A percentile compares a stretch with the other conserved stretches of the same genome.
Conservation (phyloP, 2,113 vertebrate species). For the Gambusia affinis region DNA sequence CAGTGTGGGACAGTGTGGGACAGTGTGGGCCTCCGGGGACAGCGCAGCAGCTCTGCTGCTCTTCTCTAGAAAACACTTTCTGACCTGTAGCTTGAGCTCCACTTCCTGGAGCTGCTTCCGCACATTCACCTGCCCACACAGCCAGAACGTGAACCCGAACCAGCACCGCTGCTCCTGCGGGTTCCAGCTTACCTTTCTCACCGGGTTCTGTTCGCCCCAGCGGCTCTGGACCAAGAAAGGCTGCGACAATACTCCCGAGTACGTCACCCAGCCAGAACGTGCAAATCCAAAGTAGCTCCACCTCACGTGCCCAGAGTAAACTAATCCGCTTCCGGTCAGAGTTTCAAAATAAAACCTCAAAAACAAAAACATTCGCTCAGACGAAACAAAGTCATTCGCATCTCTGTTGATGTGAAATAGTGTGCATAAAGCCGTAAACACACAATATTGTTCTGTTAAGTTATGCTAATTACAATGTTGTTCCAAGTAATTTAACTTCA, state of each 20-base stretch:
- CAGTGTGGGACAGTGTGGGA: neutral
- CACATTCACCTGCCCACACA: neutral
- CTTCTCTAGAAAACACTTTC: neutral
- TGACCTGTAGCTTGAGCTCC: neutral
- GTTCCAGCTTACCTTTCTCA: slow-evolving; percentile 35
- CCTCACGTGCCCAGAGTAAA: neutral
- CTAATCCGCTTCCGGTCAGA: slow-evolving; percentile 24
- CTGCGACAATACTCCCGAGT: neutral
- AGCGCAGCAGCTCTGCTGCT: neutral
- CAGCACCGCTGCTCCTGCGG: neutral
- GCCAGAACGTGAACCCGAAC: neutral
- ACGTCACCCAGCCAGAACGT: slow-evolving; percentile 14
- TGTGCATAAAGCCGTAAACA: no score
- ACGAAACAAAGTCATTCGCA: no score
- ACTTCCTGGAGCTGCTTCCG: neutral
- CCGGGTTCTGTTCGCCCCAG: slow-evolving; percentile 5
- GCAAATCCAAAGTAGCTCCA: neutral
- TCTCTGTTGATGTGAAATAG: no score
- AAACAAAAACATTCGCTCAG: no score
- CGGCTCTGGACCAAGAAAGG: slow-evolving; percentile 1
- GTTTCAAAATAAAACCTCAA: slow-evolving; percentile 47
- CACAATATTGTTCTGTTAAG: no score
- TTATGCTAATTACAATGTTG: no score
- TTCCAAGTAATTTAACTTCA: no score
- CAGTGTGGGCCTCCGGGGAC: neutral